These are phyloP conservation scores for Entomobrya proxima DNA, from an alignment of 2,888 invertebrate genomes.

Conservation along the genomic window DNA sequence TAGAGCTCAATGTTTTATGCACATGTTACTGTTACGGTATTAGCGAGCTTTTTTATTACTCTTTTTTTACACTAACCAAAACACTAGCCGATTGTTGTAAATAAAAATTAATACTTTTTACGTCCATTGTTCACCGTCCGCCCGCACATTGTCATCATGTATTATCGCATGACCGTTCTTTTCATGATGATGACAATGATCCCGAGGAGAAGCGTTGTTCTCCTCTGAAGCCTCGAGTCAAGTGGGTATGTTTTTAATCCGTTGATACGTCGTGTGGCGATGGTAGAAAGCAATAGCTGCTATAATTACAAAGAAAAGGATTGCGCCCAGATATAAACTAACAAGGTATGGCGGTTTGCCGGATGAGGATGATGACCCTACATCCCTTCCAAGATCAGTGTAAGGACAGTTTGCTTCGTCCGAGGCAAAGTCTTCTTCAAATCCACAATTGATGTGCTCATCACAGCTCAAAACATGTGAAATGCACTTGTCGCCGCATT, in stretches of 20 bases:
- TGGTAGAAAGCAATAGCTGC: conserved; percentile 62
- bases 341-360: conserved; percentile 49
- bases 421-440: conserved; percentile 69
- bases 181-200: not conserved
- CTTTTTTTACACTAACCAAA: not conserved
- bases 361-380: not conserved
- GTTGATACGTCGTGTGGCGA: conserved; percentile 58
- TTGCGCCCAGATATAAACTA: conserved; percentile 62
- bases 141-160: not conserved
- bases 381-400: conserved; percentile 19
- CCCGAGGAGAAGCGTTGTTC: not conserved
- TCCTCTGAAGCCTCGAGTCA: conserved; percentile 31
- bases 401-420: conserved; percentile 70
- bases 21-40: conserved; percentile 19
- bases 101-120: conserved; percentile 41
- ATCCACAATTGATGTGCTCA: conserved; percentile 73
- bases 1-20: not conserved
- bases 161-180: not conserved
- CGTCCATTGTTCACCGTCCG: conserved; percentile 14
- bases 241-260: conserved; percentile 67
- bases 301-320: conserved; percentile 59
- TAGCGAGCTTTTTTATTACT: not conserved
- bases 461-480: conserved; percentile 72
- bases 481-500: conserved; percentile 71
- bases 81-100: conserved; percentile 16